These are phyloP conservation scores for Theristicus caerulescens DNA, from an alignment of 2,113 vertebrate genomes.

Conservation along the genomic window DNA sequence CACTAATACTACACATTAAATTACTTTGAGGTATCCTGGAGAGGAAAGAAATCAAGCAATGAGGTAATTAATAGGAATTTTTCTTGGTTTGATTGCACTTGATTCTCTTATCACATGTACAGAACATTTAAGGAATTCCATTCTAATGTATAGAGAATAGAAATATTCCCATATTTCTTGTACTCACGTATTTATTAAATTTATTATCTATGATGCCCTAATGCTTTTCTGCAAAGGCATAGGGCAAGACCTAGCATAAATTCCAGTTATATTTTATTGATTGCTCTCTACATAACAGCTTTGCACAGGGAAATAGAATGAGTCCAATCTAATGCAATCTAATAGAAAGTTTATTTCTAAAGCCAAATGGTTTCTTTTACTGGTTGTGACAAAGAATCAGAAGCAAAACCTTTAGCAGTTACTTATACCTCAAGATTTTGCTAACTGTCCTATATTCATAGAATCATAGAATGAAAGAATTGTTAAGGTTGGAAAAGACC, in stretches of 20 bases:
- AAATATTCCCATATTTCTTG: background rate
- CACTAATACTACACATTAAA: background rate
- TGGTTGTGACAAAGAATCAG: background rate
- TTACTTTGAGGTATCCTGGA: background rate
- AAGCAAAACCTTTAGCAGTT: background rate
- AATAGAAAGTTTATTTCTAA: conserved; percentile 1
- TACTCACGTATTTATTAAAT: background rate
- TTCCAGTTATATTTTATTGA: conserved; percentile 6
- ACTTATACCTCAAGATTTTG: background rate
- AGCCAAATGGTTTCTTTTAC: background rate
- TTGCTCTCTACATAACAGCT: background rate
- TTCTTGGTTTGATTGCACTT: background rate
- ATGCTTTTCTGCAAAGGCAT: background rate
- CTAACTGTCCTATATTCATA: background rate
- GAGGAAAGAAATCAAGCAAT: background rate
- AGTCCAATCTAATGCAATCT: background rate
- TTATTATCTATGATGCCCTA: background rate
- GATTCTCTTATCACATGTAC: background rate
- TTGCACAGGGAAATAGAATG: background rate
- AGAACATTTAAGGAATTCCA: background rate
- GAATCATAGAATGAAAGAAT: too few species aligned
- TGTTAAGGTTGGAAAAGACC: too few species aligned
- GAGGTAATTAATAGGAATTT: background rate
- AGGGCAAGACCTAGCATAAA: background rate
- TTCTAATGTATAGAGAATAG: background rate